These are phyloP conservation scores for Lysiphlebus fabarum DNA, from an alignment of 1,140 invertebrate genomes.

Conservation along the genomic window DNA sequence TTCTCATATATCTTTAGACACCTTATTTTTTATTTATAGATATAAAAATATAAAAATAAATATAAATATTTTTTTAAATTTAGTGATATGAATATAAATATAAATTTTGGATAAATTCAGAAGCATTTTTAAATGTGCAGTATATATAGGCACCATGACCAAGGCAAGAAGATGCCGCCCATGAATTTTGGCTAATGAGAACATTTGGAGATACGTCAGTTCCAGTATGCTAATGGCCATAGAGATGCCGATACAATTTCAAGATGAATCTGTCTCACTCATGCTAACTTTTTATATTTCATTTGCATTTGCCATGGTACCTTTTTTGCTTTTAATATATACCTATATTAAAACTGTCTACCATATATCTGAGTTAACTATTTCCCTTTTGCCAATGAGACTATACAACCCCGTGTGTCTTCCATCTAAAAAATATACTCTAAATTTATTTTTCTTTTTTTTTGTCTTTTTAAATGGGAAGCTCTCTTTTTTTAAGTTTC, in stretches of 20 bases:
- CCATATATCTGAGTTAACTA: constrained; percentile 52
- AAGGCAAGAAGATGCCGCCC: constrained; percentile 46
- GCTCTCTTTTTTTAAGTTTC: too few relatives aligned
- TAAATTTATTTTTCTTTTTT: background rate
- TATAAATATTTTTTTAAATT: too few relatives aligned
- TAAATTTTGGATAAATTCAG: constrained; percentile 24
- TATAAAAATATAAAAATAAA: too few relatives aligned
- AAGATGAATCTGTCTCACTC: constrained; percentile 50
- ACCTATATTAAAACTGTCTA: constrained; percentile 50
- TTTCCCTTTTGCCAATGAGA: constrained; percentile 26
- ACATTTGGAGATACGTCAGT: constrained; percentile 58
- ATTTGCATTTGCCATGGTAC: constrained; percentile 25
- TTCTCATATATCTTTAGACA: too few relatives aligned
- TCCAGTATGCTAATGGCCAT: constrained; percentile 57
- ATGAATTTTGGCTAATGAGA: constrained; percentile 58
- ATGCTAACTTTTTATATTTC: constrained; percentile 17
- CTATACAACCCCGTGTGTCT: background rate
- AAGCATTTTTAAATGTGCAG: constrained; percentile 23
- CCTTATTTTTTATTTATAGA: too few relatives aligned
- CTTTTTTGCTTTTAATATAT: constrained; percentile 24
- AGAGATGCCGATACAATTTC: constrained; percentile 58
- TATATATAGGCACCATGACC: constrained; percentile 24
- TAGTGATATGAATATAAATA: constrained; percentile 3
- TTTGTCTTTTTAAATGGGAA: background rate
- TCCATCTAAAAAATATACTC: background rate